Conservation (phyloP, 2,888 invertebrate genomes). For the Pyrocoelia pectoralis region DNA sequence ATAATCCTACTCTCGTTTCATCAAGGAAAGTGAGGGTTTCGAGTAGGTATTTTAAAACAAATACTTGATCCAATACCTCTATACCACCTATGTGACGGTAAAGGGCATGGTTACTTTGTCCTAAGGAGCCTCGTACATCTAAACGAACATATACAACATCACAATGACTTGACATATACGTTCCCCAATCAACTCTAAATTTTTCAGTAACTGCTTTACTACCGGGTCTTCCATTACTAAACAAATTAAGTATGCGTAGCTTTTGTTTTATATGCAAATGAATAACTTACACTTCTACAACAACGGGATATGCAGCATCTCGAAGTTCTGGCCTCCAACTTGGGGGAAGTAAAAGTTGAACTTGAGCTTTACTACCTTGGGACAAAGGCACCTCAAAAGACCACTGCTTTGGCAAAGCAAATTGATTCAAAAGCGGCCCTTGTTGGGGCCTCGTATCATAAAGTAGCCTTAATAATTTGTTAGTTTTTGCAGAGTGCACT, state of each 20-base stretch:
- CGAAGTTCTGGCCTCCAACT: conserved; percentile 86
- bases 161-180: conserved; percentile 90
- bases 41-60: conserved; percentile 83
- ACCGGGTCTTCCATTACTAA: conserved; percentile 89
- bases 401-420: conserved; percentile 83
- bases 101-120: conserved; percentile 81
- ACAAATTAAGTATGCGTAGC: neutral
- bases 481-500: conserved; percentile 77
- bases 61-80: conserved; percentile 75
- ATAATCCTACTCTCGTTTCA: conserved; percentile 87
- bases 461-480: conserved; percentile 78
- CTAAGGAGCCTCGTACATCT: conserved; percentile 87
- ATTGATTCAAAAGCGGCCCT: conserved; percentile 73
- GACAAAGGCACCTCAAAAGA: conserved; percentile 87
- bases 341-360: conserved; percentile 87
- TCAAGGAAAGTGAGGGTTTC: conserved; percentile 86
- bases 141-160: conserved; percentile 90
- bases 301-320: conserved; percentile 87
- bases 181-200: conserved; percentile 89
- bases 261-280: neutral
- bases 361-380: conserved; percentile 87
- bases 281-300: conserved; percentile 82
- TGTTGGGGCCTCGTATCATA: conserved; percentile 79
- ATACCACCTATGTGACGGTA: conserved; percentile 86
- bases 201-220: conserved; percentile 89